Percentiles rank a stretch among this genome's conserved stretches.
These are phyloP conservation scores for Hippoglossus stenolepis DNA, from an alignment of 2,113 vertebrate genomes.

Conservation along the genomic window DNA sequence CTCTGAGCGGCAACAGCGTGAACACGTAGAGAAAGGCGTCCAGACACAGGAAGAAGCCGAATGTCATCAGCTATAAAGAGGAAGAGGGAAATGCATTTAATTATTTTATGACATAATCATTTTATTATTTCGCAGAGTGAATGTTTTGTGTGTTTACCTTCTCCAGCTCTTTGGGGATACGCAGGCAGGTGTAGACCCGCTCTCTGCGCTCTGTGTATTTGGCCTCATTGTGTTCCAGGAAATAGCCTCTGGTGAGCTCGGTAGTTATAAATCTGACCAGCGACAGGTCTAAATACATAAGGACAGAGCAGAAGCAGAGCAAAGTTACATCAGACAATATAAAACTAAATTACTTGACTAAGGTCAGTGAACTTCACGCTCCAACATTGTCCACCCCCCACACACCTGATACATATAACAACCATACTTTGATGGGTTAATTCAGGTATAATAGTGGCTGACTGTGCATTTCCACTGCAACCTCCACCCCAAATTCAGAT, in stretches of 20 bases:
- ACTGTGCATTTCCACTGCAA: too few species aligned
- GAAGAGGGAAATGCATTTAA: conserved; percentile 6
- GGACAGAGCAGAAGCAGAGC: conserved; percentile 43
- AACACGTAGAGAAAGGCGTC: conserved; percentile 98
- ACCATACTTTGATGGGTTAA: too few species aligned
- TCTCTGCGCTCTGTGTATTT: conserved; percentile 97
- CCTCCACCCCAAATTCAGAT: too few species aligned
- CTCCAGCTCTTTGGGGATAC: conserved; percentile 97
- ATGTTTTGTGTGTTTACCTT: conserved; percentile 84
- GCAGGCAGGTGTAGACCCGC: conserved; percentile 95
- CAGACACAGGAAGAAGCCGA: conserved; percentile 98
- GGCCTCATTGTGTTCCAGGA: conserved; percentile 98
- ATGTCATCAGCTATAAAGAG: conserved; percentile 90
- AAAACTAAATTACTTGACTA: background rate
- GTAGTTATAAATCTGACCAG: conserved; percentile 94
- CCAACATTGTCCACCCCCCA: too few species aligned
- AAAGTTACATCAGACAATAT: background rate
- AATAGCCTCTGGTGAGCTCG: conserved; percentile 97
- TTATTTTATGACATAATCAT: background rate
- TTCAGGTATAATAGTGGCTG: too few species aligned
- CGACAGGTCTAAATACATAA: conserved; percentile 87
- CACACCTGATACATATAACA: too few species aligned
- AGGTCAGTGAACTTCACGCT: too few species aligned
- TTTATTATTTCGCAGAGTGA: background rate
- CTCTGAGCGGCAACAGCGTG: conserved; percentile 94